Evolutionary conservation across 2,888 invertebrate species (phyloP).

Genomic region (Anthophora plumipes): DNA sequence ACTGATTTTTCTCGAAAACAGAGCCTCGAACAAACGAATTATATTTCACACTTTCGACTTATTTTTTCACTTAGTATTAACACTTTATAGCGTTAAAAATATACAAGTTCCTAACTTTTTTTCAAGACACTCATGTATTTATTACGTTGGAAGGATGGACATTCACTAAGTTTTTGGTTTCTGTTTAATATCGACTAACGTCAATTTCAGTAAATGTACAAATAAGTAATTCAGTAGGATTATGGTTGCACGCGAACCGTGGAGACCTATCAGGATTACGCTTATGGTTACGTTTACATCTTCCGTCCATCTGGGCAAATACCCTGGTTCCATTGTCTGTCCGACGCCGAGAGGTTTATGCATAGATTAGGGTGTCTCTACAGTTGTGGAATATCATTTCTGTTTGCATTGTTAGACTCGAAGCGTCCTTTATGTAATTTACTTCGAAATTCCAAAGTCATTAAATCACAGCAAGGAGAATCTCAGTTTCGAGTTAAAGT

Average conservation of each 20-base stretch:
- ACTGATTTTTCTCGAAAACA: too few species aligned
- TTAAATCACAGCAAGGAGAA: not conserved
- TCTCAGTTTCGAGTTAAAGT: not conserved
- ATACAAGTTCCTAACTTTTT: too few species aligned
- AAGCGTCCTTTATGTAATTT: constrained; percentile 2
- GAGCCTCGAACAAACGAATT: too few species aligned
- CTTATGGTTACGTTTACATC: constrained; percentile 52
- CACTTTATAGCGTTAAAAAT: not conserved
- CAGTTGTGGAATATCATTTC: constrained; percentile 20
- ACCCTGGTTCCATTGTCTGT: constrained; percentile 28
- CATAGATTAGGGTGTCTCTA: constrained; percentile 30
- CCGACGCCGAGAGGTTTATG: constrained; percentile 11
- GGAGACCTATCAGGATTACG: constrained; percentile 45
- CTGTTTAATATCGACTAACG: not conserved
- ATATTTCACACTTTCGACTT: too few species aligned
- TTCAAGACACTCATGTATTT: too few species aligned
- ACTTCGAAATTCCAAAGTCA: not conserved
- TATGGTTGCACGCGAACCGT: constrained; percentile 52
- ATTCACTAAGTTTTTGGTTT: not conserved
- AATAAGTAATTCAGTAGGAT: constrained; percentile 68
- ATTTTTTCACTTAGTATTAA: too few species aligned
- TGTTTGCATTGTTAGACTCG: constrained; percentile 21
- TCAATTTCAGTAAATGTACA: constrained; percentile 44
- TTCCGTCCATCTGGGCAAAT: constrained; percentile 39
- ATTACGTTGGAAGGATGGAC: too few species aligned